Evolutionary conservation across 2,888 invertebrate species (phyloP).

Genomic region (Arge pagana): DNA sequence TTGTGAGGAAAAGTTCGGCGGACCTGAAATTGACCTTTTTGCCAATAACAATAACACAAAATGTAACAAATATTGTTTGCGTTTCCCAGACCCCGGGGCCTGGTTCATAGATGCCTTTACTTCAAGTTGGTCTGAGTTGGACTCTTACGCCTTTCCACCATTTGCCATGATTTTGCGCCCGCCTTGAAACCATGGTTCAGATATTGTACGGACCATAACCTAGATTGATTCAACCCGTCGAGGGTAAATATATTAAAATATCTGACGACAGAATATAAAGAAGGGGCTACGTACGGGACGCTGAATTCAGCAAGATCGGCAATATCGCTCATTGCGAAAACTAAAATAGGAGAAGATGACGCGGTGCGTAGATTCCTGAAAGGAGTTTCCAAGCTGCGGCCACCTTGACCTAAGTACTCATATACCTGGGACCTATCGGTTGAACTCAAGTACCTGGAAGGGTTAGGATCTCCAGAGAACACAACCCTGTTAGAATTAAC

Average conservation of each 20-base stretch:
- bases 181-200: conserved; percentile 33
- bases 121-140: neutral
- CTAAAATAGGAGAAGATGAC: conserved; percentile 27
- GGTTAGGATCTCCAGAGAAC: conserved; percentile 1
- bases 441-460: conserved; percentile 12
- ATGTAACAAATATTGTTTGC: conserved; percentile 12
- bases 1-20: neutral
- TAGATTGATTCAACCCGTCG: conserved; percentile 8
- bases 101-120: neutral
- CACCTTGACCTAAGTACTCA: conserved; percentile 32
- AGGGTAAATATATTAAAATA: conserved; percentile 8
- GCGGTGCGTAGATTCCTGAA: conserved; percentile 35
- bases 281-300: conserved; percentile 31
- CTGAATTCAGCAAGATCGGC: conserved; percentile 37
- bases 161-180: conserved; percentile 3
- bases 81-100: neutral
- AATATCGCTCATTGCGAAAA: conserved; percentile 32
- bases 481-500: conserved; percentile 28
- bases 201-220: conserved; percentile 25
- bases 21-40: conserved; percentile 1
- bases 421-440: conserved; percentile 37
- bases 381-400: conserved; percentile 32
- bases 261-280: conserved; percentile 19
- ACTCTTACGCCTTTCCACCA: conserved; percentile 9
- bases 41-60: conserved; percentile 32